Evolutionary conservation across 2,113 vertebrate species (phyloP).

Genomic region (Atherinomorus stipes): DNA sequence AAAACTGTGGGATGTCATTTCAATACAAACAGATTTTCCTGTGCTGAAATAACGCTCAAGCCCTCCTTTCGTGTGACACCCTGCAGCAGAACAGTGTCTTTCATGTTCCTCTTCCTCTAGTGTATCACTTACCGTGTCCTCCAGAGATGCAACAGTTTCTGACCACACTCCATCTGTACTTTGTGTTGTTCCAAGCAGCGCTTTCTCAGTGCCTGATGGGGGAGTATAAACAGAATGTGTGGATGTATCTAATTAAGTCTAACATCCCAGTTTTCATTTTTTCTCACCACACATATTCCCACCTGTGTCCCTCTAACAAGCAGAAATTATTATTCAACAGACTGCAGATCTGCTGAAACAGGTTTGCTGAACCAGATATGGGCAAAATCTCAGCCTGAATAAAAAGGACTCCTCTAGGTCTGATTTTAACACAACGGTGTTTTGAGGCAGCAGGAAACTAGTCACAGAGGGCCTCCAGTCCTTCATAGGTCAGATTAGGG

Average conservation of each 20-base stretch:
- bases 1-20: not conserved
- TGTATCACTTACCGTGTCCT: not conserved
- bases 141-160: not conserved
- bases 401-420: no score
- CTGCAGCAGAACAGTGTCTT: not conserved
- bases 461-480: not conserved
- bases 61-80: not conserved
- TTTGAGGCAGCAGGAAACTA: not conserved
- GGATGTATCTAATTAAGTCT: no score
- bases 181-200: no score
- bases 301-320: not conserved
- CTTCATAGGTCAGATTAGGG: not conserved
- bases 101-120: not conserved
- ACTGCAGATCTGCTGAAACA: not conserved
- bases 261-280: not conserved
- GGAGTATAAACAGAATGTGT: no score
- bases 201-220: no score
- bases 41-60: not conserved
- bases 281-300: not conserved
- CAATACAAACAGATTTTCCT: not conserved
- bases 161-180: not conserved
- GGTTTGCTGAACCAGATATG: no score
- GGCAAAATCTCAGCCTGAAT: not conserved
- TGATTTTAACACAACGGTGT: not conserved
- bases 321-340: no score